Conservation (phyloP, 1,140 invertebrate species). For the Pararge aegeria region DNA sequence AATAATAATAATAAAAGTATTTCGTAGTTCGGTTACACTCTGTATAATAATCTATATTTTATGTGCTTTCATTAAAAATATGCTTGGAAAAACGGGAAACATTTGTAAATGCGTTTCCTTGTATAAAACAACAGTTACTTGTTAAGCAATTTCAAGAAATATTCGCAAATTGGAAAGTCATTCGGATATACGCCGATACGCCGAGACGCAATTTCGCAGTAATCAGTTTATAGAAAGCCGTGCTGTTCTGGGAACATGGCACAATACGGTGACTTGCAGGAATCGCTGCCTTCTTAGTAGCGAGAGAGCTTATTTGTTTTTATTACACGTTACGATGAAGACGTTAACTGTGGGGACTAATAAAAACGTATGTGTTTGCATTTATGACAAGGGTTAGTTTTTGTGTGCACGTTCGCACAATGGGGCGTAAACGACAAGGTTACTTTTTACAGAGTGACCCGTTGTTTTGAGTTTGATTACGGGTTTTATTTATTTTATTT, state of each 20-base stretch:
- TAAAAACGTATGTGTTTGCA: constrained; percentile 8
- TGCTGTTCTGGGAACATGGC: constrained; percentile 29
- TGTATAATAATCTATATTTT: too few relatives aligned
- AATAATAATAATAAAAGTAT: too few relatives aligned
- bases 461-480: too few relatives aligned
- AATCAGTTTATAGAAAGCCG: constrained; percentile 32
- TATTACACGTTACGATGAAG: constrained; percentile 35
- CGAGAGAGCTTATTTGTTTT: constrained; percentile 22
- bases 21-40: too few relatives aligned
- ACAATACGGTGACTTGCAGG: constrained; percentile 36
- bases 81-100: too few relatives aligned
- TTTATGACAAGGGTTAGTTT: constrained; percentile 1
- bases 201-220: constrained; percentile 25
- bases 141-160: constrained; percentile 7
- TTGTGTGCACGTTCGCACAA: background rate
- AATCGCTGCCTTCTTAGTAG: constrained; percentile 33
- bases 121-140: constrained; percentile 1
- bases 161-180: constrained; percentile 18
- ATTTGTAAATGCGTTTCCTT: too few relatives aligned
- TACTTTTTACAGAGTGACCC: background rate
- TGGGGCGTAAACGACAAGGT: background rate
- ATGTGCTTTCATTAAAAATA: too few relatives aligned
- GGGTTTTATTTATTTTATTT: too few relatives aligned
- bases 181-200: constrained; percentile 23
- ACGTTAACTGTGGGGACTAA: constrained; percentile 24